Base-by-base conservation (phyloP, 2,113 vertebrate genomes). In the Rhodinocichla rosea region DNA sequence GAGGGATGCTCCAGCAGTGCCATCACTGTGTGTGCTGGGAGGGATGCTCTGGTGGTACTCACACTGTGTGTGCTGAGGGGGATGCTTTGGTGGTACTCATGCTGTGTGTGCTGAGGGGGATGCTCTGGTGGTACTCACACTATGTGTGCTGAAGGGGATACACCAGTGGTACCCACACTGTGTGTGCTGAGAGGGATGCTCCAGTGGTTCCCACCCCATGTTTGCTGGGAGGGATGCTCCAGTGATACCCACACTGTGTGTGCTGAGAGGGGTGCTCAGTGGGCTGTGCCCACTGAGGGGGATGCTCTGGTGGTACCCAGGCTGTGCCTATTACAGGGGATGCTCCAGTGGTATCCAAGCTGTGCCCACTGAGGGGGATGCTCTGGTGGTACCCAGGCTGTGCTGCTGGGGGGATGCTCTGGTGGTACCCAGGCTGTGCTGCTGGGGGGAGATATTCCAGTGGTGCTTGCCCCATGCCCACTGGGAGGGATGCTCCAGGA, bases 131-230 rank as follows among this genome's bases (percentile, higher is more conserved):
- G 6, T 52, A 27, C 32, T 24, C 13, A 13, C 6, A 4, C 40
- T 4, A 2, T 78, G 44, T 6, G 0, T 17, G 5, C 19, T 44
- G 32, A 0, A 11, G 1, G 23, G 8, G 32, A 9, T 65, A 26
- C 33, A 42, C 45, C 7, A 2, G 55, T 62, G 47, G 23, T 13
- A 49, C 23, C 6, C 22, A 49, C 2, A 7, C 49, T 50, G 14
- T 50, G 49, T 26, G 23, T 26, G 20, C 44, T 44, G 22, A 4
- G 42, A 8, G 42, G 42, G 42, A 4, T 44, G 18, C 18, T 44
- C 45, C 7, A 2, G 55, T 62, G 47, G 23, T 13, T 24, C 23
- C 6, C 22, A 49, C 2, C 3, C 49, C 26, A 8, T 50, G 49
- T 26, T 13, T 26, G 20, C 44, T 44, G 22, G 7, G 42, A 8